Evolutionary conservation across 1,140 invertebrate species (phyloP), one percentile per base, ranked within the genome.

Genomic region (Eumaeus atala): DNA sequence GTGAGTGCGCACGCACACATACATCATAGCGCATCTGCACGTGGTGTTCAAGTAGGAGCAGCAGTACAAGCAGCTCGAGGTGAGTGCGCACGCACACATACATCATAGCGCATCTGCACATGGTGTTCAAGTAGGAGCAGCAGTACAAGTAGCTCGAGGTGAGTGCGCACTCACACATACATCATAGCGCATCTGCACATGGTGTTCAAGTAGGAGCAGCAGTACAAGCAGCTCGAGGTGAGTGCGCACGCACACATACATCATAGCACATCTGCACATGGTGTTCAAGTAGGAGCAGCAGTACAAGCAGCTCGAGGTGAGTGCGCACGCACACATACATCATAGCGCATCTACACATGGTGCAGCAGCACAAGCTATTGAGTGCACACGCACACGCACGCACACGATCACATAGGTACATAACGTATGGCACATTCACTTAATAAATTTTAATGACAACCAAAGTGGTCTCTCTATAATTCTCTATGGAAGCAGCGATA

Each of bases 41-140:
- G 91, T 92, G 14, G 93, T 93, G 0, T 93, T 95, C 64, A 92
- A 93, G 66, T 92, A 94, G 70, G 93, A 95, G 71, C 93, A 94
- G 59, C 94, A 91, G 61, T 92, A 93, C 71, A 91, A 93, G 64
- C 91, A 93, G 64, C 70, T 93, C 9, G 92, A 93, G 87, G 92
- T 91, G 67, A 75, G 80, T 12, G 9, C 14, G 21, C 3, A 9
- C 1, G n/a, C 6, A 14, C 14, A 28, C n/a, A n/a, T n/a, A 93
- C 72, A 89, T 91, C 54, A 91, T 91, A 72, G 89, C 86, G 57
- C 90, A 92, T 65, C 84, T 95, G 48, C 93, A 94, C 74, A 91
- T 92, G 14, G 93, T 93, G 0, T 93, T 95, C 64, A 92, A 93
- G 66, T 92, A 94, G 70, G 93, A 95, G 71, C 93, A 94, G 59